A percentile compares a stretch with the other conserved stretches of the same genome.
phyloP scores from a whole-genome alignment of 2,888 invertebrate species.

The Xestoiulus laeticollis region DNA sequence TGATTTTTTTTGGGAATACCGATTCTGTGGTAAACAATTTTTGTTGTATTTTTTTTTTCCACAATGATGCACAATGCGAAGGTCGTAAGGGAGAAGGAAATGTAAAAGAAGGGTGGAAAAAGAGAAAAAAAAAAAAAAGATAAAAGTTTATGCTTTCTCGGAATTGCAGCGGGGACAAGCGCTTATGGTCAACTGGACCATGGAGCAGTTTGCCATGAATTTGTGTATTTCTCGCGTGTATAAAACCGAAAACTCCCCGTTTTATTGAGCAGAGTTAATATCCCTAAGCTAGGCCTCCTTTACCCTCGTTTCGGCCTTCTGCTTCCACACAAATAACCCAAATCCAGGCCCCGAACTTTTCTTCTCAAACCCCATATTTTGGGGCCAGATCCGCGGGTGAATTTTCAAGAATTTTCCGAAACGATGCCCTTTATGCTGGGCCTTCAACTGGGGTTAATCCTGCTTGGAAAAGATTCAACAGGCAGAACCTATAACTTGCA shows the following conservation, averaged over 20 bases:
- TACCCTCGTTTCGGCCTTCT: slow-evolving; percentile 5
- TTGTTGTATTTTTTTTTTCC: background rate
- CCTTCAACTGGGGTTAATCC: too few species aligned
- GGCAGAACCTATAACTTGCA: too few species aligned
- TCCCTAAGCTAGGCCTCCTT: background rate
- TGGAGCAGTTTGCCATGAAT: slow-evolving; percentile 39
- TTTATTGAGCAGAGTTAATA: background rate
- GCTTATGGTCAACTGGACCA: slow-evolving; percentile 43
- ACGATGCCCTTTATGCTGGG: background rate
- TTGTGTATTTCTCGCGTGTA: background rate
- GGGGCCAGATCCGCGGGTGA: slow-evolving; percentile 32
- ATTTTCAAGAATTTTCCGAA: background rate
- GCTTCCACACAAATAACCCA: slow-evolving; percentile 21
- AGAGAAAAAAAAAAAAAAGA: background rate
- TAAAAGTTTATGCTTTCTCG: slow-evolving; percentile 31
- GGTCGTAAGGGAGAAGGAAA: slow-evolving; percentile 36
- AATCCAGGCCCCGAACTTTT: slow-evolving; percentile 3
- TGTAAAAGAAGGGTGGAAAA: background rate
- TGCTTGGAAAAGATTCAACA: too few species aligned
- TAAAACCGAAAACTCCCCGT: background rate
- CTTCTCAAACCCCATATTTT: background rate
- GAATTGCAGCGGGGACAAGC: slow-evolving; percentile 30
- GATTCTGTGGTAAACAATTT: background rate
- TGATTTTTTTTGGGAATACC: background rate
- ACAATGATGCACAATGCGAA: background rate